Evolutionary conservation across 2,888 invertebrate species (phyloP).

Genomic region (Ophonus ardosiacus): DNA sequence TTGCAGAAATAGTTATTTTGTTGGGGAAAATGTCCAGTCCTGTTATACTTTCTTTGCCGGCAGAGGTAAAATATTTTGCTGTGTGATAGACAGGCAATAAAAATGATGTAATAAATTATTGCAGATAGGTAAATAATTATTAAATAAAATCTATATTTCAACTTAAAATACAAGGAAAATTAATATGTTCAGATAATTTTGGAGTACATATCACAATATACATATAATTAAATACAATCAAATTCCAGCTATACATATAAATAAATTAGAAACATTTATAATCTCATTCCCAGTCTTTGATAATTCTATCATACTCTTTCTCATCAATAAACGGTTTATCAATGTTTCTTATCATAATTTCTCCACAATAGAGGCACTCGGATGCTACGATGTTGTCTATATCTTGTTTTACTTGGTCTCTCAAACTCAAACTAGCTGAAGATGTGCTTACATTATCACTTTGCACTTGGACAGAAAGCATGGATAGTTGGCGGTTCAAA

Average conservation of each 20-base stretch:
- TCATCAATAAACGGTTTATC: slow-evolving; percentile 93
- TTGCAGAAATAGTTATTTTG: too few relatives aligned
- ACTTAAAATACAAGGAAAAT: slow-evolving; percentile 65
- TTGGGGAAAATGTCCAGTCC: too few relatives aligned
- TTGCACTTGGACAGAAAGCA: slow-evolving; percentile 77
- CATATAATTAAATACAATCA: not conserved
- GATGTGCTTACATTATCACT: slow-evolving; percentile 77
- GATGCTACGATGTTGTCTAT: slow-evolving; percentile 93
- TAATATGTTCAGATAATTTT: slow-evolving; percentile 3
- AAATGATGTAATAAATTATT: not conserved
- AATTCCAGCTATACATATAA: not conserved
- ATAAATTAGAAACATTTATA: not conserved
- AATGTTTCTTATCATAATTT: slow-evolving; percentile 93
- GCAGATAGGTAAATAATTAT: not conserved
- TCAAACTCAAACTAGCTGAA: slow-evolving; percentile 77
- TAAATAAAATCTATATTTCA: not conserved
- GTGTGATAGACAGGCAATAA: not conserved
- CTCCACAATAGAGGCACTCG: slow-evolving; percentile 96
- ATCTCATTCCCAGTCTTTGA: slow-evolving; percentile 89
- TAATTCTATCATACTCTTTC: slow-evolving; percentile 88
- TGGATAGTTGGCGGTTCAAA: slow-evolving; percentile 81
- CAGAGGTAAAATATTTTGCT: too few relatives aligned
- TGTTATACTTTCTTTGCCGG: too few relatives aligned
- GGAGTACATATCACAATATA: slow-evolving; percentile 31
- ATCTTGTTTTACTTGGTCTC: slow-evolving; percentile 86